Evolutionary conservation across 2,888 invertebrate species (phyloP), one percentile per base, ranked within the genome.

Genomic region (Rhorus exstirpatorius): DNA sequence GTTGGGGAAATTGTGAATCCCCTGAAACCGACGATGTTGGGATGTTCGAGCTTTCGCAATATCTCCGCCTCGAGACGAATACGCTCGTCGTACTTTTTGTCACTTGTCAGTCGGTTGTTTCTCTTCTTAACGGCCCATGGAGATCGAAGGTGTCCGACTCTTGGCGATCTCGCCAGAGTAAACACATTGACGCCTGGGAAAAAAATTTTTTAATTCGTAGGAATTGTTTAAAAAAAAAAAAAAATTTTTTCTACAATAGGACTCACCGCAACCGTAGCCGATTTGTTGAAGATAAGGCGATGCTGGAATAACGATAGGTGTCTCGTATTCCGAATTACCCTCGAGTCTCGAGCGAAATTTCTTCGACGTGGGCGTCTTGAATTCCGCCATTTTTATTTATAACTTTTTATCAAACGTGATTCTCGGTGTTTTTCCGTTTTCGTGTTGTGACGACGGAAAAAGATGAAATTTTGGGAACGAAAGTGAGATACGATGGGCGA

Each of bases 121-220:
- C 97, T 90, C 92, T 96, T 96, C 90, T 98, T 98, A 0, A 98
- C 93, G 0, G 97, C 97, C 97, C 97, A 97, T 0, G 97, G 97
- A 0, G 97, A 97, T n/a, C 95, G 94, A 0, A 94, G 92, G 86
- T 95, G 94, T 6, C 96, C 96, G 0, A 94, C 94, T 86, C 94
- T 93, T 0, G 97, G 97, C 0, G 96, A 96, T 83, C 97, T 94
- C 75, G 96, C 94, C 82, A 97, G 91, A 85, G 96, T 95, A 93
- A 96, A 97, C 0, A 97, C 97, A 85, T 95, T 95, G 12, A 97
- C 96, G 72, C 97, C 97, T 96, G 80, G 14, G 91, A 88, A 49
- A 55, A 67, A 86, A n/a, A n/a, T n/a, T n/a, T n/a, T n/a, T n/a
- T n/a, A n/a, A n/a, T n/a, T n/a, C n/a, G n/a, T n/a, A n/a, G n/a